Percentiles rank a stretch among this genome's conserved stretches.
Conservation (phyloP, 92 coral and sea anemone genomes). For the Parazoanthus darwini region DNA sequence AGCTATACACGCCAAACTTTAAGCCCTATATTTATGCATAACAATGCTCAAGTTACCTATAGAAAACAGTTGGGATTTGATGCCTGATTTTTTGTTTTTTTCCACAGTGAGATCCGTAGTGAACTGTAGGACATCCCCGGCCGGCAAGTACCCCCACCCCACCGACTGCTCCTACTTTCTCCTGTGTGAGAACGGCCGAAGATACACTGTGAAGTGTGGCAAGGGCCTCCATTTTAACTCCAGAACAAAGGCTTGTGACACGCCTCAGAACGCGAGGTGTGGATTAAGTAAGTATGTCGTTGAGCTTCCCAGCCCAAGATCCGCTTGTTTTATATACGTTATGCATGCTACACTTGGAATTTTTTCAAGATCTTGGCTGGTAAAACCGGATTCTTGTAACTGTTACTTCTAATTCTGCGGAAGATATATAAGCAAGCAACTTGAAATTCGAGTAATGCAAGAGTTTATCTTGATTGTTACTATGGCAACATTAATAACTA, state of each 20-base stretch:
- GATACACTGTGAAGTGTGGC: slow-evolving; percentile 12
- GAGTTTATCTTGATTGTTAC: no score
- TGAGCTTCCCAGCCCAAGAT: no score
- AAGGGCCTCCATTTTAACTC: slow-evolving; percentile 1
- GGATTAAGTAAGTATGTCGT: not conserved
- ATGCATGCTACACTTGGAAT: no score
- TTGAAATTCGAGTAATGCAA: no score
- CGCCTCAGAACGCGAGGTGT: slow-evolving; percentile 10
- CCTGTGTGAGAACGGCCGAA: not conserved
- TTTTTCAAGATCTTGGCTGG: no score
- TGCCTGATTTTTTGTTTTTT: not conserved
- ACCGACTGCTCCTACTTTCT: slow-evolving; percentile 7
- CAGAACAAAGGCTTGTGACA: slow-evolving; percentile 5
- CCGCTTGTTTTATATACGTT: no score
- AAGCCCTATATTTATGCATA: not conserved
- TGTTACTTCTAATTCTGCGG: no score
- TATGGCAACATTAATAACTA: no score
- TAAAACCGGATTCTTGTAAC: no score
- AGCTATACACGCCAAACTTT: no score
- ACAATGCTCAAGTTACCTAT: not conserved
- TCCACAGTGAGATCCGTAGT: slow-evolving; percentile 5
- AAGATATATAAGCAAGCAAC: no score
- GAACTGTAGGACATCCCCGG: slow-evolving; percentile 1
- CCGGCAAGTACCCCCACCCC: slow-evolving; percentile 17
- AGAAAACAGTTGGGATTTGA: not conserved